Conservation (phyloP, 1,140 invertebrate species). For the Sesamia nonagrioides region DNA sequence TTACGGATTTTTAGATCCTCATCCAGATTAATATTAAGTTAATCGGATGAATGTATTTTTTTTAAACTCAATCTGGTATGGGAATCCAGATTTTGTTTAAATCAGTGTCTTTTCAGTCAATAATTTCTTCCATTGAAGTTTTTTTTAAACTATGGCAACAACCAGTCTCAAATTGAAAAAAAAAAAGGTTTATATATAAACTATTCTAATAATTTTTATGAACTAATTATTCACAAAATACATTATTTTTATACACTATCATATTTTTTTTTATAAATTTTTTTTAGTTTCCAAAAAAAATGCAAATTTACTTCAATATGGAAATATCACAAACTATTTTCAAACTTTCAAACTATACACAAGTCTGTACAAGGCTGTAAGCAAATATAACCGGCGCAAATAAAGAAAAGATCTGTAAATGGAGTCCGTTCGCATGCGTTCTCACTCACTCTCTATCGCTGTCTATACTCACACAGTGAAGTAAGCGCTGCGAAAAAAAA, state of each 20-base stretch:
- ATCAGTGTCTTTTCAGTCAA: neutral
- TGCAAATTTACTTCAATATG: conserved; percentile 39
- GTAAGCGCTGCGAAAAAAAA: no score
- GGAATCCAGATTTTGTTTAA: neutral
- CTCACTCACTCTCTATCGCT: no score
- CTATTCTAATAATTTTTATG: conserved; percentile 31
- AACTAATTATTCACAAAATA: conserved; percentile 43
- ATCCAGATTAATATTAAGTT: no score
- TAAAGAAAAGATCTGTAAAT: no score
- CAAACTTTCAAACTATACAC: conserved; percentile 33
- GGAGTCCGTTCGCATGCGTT: no score
- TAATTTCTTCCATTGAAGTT: neutral
- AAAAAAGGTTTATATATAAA: neutral
- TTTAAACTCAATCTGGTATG: no score
- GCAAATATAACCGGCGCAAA: no score
- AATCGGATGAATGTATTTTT: no score
- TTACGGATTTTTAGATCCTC: no score
- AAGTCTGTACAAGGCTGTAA: conserved; percentile 32
- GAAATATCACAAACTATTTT: conserved; percentile 42
- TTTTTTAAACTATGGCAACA: neutral
- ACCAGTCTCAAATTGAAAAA: conserved; percentile 20
- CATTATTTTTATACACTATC: conserved; percentile 26
- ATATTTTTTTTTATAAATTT: conserved; percentile 10
- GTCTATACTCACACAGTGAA: no score
- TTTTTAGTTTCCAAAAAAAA: conserved; percentile 42